Conservation (phyloP, 2,888 invertebrate species). For the Pyrgus malvae region DNA sequence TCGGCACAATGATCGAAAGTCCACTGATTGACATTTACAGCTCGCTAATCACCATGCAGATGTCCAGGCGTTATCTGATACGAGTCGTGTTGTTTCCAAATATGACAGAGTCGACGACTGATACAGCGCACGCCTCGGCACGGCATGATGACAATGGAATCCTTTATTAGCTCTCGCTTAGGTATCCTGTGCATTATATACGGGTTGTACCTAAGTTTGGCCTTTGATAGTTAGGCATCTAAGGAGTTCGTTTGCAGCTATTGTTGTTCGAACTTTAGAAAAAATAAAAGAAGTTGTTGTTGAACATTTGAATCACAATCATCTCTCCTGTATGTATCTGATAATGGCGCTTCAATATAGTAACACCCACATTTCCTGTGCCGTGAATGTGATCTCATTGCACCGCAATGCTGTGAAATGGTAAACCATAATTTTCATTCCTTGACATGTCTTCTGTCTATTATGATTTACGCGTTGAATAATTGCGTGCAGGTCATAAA, state of each 20-base stretch:
- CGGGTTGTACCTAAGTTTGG: slow-evolving; percentile 55
- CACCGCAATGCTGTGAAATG: slow-evolving; percentile 21
- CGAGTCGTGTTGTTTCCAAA: slow-evolving; percentile 57
- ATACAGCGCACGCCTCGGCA: slow-evolving; percentile 49
- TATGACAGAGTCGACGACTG: slow-evolving; percentile 61
- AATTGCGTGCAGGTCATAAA: slow-evolving; percentile 27
- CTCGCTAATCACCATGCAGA: slow-evolving; percentile 63
- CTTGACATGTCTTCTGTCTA: slow-evolving; percentile 22
- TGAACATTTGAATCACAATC: slow-evolving; percentile 35
- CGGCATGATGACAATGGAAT: slow-evolving; percentile 59
- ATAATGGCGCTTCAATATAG: slow-evolving; percentile 28
- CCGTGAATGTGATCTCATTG: slow-evolving; percentile 20
- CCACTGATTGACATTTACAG: slow-evolving; percentile 65
- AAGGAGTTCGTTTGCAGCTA: slow-evolving; percentile 56
- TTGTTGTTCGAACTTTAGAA: slow-evolving; percentile 51
- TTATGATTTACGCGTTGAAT: slow-evolving; percentile 27
- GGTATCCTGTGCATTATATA: slow-evolving; percentile 53
- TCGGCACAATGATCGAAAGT: slow-evolving; percentile 49
- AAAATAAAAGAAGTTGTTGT: slow-evolving; percentile 40
- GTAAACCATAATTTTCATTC: slow-evolving; percentile 9
- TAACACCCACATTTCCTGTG: slow-evolving; percentile 35
- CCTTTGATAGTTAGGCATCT: slow-evolving; percentile 51
- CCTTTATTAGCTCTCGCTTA: slow-evolving; percentile 52
- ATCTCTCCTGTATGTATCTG: slow-evolving; percentile 34
- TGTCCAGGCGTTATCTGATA: slow-evolving; percentile 72